Percentiles rank a stretch among this genome's conserved stretches.
phyloP scores from a whole-genome alignment of 1,140 invertebrate genomes.

The Archivesica marissinica region DNA sequence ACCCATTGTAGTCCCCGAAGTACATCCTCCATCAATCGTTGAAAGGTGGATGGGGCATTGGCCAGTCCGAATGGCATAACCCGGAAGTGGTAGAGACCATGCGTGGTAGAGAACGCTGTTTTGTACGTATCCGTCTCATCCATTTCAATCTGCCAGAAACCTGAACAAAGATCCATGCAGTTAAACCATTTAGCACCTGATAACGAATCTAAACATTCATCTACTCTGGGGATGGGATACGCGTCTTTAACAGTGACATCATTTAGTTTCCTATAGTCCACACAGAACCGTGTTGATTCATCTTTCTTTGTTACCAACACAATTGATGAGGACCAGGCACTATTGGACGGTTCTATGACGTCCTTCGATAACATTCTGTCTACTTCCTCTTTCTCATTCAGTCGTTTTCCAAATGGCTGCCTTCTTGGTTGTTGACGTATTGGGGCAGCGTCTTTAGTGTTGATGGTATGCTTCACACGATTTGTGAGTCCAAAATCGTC shows the following conservation, averaged over 20 bases:
- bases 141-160: constrained; percentile 12
- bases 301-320: constrained; percentile 43
- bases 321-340: constrained; percentile 14
- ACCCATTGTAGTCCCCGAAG: neutral
- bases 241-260: constrained; percentile 36
- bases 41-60: neutral
- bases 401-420: neutral
- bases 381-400: neutral
- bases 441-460: too few species aligned
- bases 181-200: neutral
- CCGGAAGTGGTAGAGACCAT: neutral
- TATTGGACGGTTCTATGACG: constrained; percentile 23
- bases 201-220: neutral
- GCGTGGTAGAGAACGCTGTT: neutral
- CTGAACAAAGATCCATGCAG: neutral
- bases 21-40: neutral
- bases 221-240: neutral
- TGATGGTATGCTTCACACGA: too few species aligned
- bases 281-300: constrained; percentile 20
- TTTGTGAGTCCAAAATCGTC: too few species aligned
- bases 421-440: neutral
- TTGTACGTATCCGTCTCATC: neutral
- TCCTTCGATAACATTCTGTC: neutral
- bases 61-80: constrained; percentile 3
- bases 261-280: constrained; percentile 50